Evolutionary conservation across 2,888 invertebrate species (phyloP).

Genomic region (Platypus cylindrus): DNA sequence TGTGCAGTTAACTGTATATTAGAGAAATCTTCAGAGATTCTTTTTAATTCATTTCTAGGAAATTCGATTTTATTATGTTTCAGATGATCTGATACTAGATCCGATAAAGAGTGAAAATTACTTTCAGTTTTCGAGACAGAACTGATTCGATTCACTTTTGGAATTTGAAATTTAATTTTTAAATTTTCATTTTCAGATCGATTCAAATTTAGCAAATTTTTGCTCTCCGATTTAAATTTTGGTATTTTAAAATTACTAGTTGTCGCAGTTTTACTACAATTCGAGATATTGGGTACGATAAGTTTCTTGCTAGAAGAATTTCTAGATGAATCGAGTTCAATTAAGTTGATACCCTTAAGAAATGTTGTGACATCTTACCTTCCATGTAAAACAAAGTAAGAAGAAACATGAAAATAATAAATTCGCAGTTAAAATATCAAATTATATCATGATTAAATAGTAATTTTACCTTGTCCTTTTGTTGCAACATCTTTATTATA

Average conservation of each 20-base stretch:
- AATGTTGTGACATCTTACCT: slow-evolving; percentile 37
- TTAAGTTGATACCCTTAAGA: slow-evolving; percentile 5
- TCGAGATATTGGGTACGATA: slow-evolving; percentile 9
- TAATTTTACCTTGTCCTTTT: slow-evolving; percentile 32
- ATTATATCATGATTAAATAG: slow-evolving; percentile 4
- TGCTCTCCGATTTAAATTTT: slow-evolving; percentile 11
- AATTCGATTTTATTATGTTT: slow-evolving; percentile 15
- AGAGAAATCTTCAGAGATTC: too few species aligned
- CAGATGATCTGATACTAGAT: slow-evolving; percentile 21
- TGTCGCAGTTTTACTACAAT: slow-evolving; percentile 6
- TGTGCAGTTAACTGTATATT: slow-evolving; percentile 1
- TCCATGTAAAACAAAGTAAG: slow-evolving; percentile 27
- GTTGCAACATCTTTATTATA: slow-evolving; percentile 15
- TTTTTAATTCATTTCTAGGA: too few species aligned
- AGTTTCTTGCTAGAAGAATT: slow-evolving; percentile 5
- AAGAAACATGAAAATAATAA: slow-evolving; percentile 22
- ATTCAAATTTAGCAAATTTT: neutral
- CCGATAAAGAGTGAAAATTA: slow-evolving; percentile 18
- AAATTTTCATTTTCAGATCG: neutral
- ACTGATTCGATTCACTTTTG: slow-evolving; percentile 1
- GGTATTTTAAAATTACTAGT: slow-evolving; percentile 13
- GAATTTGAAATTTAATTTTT: slow-evolving; percentile 7
- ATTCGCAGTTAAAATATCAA: too few species aligned
- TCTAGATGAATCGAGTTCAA: neutral
- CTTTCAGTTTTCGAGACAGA: slow-evolving; percentile 1